phyloP scores from a whole-genome alignment of 1,140 invertebrate genomes.

The Pseudomyrmex gracilis region DNA sequence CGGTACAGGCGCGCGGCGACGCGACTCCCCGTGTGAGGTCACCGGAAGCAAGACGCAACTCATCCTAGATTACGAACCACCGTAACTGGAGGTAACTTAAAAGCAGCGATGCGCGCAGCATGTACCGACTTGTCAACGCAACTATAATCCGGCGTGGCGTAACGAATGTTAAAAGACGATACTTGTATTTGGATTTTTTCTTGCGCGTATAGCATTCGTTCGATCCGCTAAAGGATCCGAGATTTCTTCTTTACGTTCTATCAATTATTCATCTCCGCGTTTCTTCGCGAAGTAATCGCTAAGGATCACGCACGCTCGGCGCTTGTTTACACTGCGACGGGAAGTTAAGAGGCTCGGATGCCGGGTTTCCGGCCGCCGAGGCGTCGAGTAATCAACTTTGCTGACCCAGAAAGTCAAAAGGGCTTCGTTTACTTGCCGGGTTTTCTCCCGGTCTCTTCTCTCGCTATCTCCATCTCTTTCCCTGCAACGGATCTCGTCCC shows the following conservation, averaged over 20 bases:
- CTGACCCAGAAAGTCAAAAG: constrained; percentile 75
- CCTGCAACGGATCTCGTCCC: constrained; percentile 6
- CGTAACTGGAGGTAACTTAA: constrained; percentile 31
- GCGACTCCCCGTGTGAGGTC: constrained; percentile 1
- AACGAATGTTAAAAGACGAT: constrained; percentile 32
- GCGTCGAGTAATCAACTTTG: constrained; percentile 76
- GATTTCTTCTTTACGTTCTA: neutral
- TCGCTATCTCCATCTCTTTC: constrained; percentile 44
- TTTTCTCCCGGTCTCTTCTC: constrained; percentile 45
- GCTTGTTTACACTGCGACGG: constrained; percentile 73
- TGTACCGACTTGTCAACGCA: neutral
- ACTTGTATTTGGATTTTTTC: neutral
- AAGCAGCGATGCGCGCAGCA: neutral
- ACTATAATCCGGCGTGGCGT: neutral
- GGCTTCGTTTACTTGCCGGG: constrained; percentile 68
- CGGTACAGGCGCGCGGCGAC: neutral
- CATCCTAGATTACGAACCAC: constrained; percentile 28
- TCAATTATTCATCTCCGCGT: constrained; percentile 43
- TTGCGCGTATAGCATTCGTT: neutral
- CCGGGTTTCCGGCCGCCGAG: constrained; percentile 52
- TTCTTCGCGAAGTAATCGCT: neutral
- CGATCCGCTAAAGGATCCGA: neutral
- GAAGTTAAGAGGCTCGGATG: constrained; percentile 72
- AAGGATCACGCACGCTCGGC: constrained; percentile 27
- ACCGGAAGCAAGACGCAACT: constrained; percentile 30